Evolutionary conservation across 2,797 vertebrate genomes (phyloP).

Genomic region (Sebastes cheni): DNA sequence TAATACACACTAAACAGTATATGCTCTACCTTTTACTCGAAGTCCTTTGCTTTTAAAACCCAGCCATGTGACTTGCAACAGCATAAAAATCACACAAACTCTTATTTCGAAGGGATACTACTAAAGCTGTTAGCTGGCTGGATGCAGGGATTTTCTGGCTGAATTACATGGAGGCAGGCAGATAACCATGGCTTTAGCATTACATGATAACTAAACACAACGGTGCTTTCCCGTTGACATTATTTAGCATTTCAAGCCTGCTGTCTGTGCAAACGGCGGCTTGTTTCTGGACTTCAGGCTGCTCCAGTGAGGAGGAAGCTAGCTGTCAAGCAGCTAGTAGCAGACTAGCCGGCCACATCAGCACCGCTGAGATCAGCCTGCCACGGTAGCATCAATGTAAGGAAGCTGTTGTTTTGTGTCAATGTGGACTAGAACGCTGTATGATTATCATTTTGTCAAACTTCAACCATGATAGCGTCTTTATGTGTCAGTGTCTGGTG

Average conservation of each 20-base stretch:
- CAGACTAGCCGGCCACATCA: not conserved
- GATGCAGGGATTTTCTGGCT: conserved; percentile 74
- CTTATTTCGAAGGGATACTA: conserved; percentile 68
- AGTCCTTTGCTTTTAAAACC: fast-evolving
- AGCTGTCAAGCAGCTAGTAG: conserved; percentile 56
- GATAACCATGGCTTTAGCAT: conserved; percentile 49
- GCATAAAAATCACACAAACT: not conserved
- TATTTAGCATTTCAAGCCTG: not conserved
- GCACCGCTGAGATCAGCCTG: not conserved
- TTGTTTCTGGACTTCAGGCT: conserved; percentile 21
- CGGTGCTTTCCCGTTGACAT: conserved; percentile 4
- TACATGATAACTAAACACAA: conserved; percentile 18
- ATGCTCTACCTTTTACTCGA: fast-evolving
- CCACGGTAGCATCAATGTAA: conserved; percentile 47
- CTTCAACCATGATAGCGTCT: not conserved
- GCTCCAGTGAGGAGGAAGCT: conserved; percentile 51
- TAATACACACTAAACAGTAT: fast-evolving
- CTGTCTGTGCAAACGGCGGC: not conserved
- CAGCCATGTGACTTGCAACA: fast-evolving
- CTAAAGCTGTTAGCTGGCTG: conserved; percentile 51
- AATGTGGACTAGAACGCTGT: not conserved
- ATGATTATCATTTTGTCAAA: not conserved
- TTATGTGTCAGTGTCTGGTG: conserved; percentile 14
- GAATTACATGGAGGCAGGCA: conserved; percentile 40
- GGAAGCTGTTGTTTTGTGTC: not conserved